These are phyloP conservation scores for Anabacerthia variegaticeps DNA, from an alignment of 2,797 vertebrate genomes.

Conservation along the genomic window DNA sequence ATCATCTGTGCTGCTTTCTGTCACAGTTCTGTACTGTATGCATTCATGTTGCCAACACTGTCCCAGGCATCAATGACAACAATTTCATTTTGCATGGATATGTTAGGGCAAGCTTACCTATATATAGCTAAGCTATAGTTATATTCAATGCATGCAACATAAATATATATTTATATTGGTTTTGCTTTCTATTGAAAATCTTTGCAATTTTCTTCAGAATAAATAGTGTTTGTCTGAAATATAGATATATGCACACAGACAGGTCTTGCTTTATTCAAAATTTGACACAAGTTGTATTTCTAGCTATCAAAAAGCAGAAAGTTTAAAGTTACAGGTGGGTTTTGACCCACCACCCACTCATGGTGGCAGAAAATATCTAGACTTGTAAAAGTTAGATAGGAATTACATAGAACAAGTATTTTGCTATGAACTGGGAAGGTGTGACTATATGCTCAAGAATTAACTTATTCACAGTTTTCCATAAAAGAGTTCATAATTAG, in stretches of 20 bases:
- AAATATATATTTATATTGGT: neutral
- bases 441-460: neutral
- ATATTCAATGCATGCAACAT: neutral
- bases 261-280: constrained; percentile 5
- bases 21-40: neutral
- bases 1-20: neutral
- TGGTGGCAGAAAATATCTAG: neutral
- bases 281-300: neutral
- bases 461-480: neutral
- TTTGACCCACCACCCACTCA: neutral
- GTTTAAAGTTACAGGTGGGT: neutral
- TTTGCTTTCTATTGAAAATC: constrained; percentile 16
- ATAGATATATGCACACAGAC: neutral
- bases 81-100: neutral
- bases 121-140: neutral
- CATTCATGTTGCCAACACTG: neutral
- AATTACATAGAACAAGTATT: neutral
- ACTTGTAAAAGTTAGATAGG: neutral
- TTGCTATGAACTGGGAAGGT: neutral
- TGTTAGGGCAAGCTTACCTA: neutral
- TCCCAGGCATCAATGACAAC: neutral
- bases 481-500: neutral
- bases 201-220: neutral
- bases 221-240: neutral
- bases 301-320: neutral